Evolutionary conservation across 1,140 invertebrate genomes (phyloP).

Genomic region (Chrysoperla carnea): DNA sequence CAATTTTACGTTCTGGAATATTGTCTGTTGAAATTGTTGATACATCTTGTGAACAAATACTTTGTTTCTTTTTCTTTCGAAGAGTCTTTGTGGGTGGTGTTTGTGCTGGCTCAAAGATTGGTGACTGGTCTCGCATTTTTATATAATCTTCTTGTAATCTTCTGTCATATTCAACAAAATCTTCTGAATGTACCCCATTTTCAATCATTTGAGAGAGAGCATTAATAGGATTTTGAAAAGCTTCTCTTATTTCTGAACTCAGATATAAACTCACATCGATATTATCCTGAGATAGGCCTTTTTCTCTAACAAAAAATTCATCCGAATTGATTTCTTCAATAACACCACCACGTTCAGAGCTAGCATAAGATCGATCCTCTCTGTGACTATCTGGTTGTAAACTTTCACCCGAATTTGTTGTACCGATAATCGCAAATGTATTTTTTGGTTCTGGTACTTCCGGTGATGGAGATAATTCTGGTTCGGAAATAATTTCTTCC

Average conservation of each 20-base stretch:
- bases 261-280: conserved; percentile 57
- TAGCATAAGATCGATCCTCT: conserved; percentile 8
- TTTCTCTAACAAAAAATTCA: conserved; percentile 64
- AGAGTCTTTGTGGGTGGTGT: no score
- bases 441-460: no score
- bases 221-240: conserved; percentile 47
- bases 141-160: no score
- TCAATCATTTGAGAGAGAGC: conserved; percentile 31
- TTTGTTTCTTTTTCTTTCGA: no score
- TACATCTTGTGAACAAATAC: no score
- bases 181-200: neutral
- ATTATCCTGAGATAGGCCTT: conserved; percentile 64
- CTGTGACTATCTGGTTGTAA: neutral
- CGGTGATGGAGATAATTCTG: no score
- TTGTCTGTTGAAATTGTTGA: conserved; percentile 5
- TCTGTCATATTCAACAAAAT: no score
- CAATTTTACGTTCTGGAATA: conserved; percentile 22
- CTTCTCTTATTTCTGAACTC: conserved; percentile 58
- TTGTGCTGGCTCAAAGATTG: no score
- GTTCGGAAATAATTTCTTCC: no score
- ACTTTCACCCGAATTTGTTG: neutral
- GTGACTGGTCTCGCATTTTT: no score
- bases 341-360: conserved; percentile 28
- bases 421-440: no score
- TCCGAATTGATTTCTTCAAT: conserved; percentile 73